Conservation (phyloP, 1,140 invertebrate species). For the honey bee (Apis mellifera) region Amel_HAv3.1 CM009940.2:7506001-7506500, state of each 20-base stretch:
- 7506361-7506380: slow-evolving; percentile 33
- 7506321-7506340: slow-evolving; percentile 70
- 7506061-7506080: background rate
- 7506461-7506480: slow-evolving; percentile 36
- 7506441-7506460: slow-evolving; percentile 44
- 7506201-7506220: slow-evolving; percentile 21
- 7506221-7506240: slow-evolving; percentile 44
- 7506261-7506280: slow-evolving; percentile 63
- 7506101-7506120: background rate
- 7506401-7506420: slow-evolving; percentile 12
- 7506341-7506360: slow-evolving; percentile 37
- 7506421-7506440: slow-evolving; percentile 19
- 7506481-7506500: slow-evolving; percentile 32
- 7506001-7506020: no score
- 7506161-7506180: background rate
- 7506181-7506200: no score
- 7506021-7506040: no score
- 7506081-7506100: background rate
- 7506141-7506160: background rate
- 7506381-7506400: slow-evolving; percentile 31
- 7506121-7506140: slow-evolving; percentile 3
- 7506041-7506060: no score
- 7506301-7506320: slow-evolving; percentile 63
- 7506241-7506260: slow-evolving; percentile 64
- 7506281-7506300: slow-evolving; percentile 67